Evolutionary conservation across 2,888 invertebrate species (phyloP).

Genomic region (Lumbricus terrestris): DNA sequence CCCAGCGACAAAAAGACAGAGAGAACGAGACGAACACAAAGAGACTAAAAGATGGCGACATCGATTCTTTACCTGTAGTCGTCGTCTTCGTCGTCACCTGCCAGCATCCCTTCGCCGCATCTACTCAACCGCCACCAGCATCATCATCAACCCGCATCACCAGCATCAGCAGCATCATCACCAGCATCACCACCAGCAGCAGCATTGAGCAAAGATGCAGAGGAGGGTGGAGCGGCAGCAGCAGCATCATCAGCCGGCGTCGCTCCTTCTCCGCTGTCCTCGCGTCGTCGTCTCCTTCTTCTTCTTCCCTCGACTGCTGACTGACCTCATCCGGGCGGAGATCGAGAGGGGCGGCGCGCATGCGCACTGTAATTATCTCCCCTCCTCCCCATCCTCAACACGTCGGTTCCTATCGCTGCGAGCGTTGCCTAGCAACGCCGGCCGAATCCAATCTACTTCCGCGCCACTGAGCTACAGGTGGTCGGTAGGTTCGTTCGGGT

Average conservation of each 20-base stretch:
- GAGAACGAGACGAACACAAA: too few species aligned
- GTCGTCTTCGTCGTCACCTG: background rate
- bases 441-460: background rate
- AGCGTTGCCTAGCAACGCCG: slow-evolving; percentile 18
- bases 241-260: too few species aligned
- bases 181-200: too few species aligned
- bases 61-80: background rate
- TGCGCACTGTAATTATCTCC: slow-evolving; percentile 8
- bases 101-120: background rate
- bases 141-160: too few species aligned
- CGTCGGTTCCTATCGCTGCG: background rate
- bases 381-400: background rate
- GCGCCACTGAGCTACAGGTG: background rate
- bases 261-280: too few species aligned
- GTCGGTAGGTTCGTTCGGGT: background rate
- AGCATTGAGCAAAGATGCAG: too few species aligned
- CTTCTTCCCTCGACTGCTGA: background rate
- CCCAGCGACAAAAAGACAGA: too few species aligned
- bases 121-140: background rate
- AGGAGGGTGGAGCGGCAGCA: too few species aligned
- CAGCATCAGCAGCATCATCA: too few species aligned
- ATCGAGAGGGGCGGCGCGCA: background rate
- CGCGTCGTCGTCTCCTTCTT: background rate
- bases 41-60: background rate
- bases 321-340: background rate